phyloP scores from a whole-genome alignment of 2,113 vertebrate species.

The Paramormyrops kingsleyae region DNA sequence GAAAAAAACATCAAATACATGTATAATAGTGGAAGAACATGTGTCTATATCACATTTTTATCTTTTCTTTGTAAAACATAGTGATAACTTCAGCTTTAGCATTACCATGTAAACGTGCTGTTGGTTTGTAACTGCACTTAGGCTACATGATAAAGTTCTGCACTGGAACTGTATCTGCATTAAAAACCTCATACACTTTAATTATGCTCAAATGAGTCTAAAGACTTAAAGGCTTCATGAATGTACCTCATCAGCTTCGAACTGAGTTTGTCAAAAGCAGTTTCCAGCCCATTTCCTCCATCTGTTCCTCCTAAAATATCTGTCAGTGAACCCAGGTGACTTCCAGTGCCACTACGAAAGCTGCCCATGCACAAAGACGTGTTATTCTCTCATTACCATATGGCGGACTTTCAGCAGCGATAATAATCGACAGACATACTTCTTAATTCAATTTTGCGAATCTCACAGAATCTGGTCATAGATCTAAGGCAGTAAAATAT shows the following conservation, averaged over 20 bases:
- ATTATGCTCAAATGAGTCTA: slow-evolving; percentile 1
- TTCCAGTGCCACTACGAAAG: neutral
- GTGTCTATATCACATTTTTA: neutral
- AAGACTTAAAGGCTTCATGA: neutral
- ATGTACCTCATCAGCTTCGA: neutral
- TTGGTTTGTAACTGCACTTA: neutral
- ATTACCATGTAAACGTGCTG: neutral
- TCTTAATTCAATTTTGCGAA: slow-evolving; percentile 6
- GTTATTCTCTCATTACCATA: neutral
- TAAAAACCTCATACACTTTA: neutral
- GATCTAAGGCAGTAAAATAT: neutral
- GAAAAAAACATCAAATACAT: neutral
- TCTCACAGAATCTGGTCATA: neutral
- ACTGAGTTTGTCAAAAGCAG: neutral
- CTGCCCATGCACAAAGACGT: neutral
- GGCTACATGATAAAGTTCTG: neutral
- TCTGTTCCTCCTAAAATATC: neutral
- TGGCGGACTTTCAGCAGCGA: neutral
- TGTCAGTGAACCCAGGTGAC: neutral
- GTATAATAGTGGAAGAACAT: neutral
- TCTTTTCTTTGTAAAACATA: neutral
- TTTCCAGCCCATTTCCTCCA: neutral
- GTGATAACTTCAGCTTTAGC: neutral
- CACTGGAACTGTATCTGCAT: neutral
- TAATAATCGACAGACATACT: neutral